Conservation (phyloP, 2,113 vertebrate species). For the Semnornis frantzii region DNA sequence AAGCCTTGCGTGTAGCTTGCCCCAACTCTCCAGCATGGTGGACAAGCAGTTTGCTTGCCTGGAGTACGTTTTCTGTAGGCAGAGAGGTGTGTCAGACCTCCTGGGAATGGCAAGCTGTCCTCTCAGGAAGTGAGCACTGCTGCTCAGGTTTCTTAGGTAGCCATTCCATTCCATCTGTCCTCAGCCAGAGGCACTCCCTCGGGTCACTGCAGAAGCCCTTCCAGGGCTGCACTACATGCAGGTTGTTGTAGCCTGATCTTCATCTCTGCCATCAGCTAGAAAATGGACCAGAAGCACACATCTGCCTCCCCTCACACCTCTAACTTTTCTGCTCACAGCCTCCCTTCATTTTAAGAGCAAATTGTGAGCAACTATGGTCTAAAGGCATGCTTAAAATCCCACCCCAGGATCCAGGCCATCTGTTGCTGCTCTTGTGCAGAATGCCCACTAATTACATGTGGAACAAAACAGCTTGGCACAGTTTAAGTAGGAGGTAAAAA, state of each 20-base stretch:
- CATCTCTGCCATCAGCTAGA: background rate
- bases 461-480: slow-evolving; percentile 25
- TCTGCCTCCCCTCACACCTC: slow-evolving; percentile 17
- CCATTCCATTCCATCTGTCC: background rate
- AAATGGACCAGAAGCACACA: background rate
- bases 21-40: background rate
- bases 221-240: background rate
- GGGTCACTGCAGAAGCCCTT: background rate
- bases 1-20: background rate
- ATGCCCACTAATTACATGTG: background rate
- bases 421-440: background rate
- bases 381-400: background rate
- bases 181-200: background rate
- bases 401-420: background rate
- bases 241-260: background rate
- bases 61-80: fast-evolving
- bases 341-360: slow-evolving; percentile 15
- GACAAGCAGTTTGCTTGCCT: background rate
- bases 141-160: background rate
- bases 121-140: background rate
- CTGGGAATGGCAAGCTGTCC: background rate
- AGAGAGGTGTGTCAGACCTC: background rate
- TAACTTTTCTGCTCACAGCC: background rate
- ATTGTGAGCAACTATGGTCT: background rate
- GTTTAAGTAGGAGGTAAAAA: slow-evolving; percentile 24